Evolutionary conservation across 2,888 invertebrate species (phyloP), one percentile per base, ranked within the genome.

Genomic region (Caenorhabditis sp.): DNA sequence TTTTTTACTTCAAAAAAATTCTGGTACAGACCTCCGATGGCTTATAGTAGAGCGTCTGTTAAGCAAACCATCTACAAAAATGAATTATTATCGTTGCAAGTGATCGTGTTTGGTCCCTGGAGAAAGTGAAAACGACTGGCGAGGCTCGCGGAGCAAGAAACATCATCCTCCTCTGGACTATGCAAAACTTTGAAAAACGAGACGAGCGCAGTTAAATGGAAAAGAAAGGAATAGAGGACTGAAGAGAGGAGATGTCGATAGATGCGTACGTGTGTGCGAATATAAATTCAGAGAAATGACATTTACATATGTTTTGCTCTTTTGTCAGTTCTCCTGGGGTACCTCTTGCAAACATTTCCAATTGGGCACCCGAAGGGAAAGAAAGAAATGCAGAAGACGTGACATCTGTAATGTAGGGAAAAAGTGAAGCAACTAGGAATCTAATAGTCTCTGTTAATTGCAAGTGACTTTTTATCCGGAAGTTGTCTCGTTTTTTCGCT

Each of bases 221-320:
- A 44, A 16, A 31, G 54, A 35, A 58, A 58, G 47, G 31, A 47
- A 44, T 10, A 31, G 54, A 35, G 49, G 58, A 44, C n/a, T n/a
- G 35, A 16, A 14, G 5, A 26, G 49, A 47, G 58, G 58, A 58
- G 76, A 69, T 28, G 77, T 47, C 63, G 59, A 51, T 73, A 12
- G 54, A 63, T 54, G 69, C 35, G 56, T 31, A 38, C 38, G 64
- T 38, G 79, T 41, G 54, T 63, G 64, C 70, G 70, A 79, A 79
- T 79, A 70, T 70, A 63, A 79, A 79, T 79, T 79, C 63, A 64
- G 56, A 63, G 64, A 79, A 79, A 79, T 79, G 79, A 63, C 79
- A 79, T 79, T 79, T 79, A 31, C 79, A 79, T 79, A 80, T 68
- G 58, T 61, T 80, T 49, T 80, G 72, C 73, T 73, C 80, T 68